These are phyloP conservation scores for Dicranocentrus wangi DNA, from an alignment of 2,888 invertebrate genomes.

Conservation along the genomic window DNA sequence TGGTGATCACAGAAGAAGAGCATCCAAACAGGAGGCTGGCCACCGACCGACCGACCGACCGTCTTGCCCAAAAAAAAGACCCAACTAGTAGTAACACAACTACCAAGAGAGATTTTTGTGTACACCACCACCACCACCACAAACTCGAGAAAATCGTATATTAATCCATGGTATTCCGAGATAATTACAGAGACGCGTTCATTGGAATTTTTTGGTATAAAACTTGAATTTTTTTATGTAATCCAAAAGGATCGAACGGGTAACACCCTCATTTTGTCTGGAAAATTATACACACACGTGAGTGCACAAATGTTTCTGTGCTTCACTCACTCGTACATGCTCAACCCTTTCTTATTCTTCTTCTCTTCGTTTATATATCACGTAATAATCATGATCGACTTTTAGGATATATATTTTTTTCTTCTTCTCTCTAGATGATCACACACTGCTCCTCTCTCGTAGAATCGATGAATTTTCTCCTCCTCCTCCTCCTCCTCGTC, in stretches of 20 bases:
- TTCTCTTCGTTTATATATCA: no score
- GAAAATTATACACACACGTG: conserved; percentile 43
- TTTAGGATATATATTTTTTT: conserved; percentile 6
- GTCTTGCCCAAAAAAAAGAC: no score
- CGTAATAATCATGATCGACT: conserved; percentile 41
- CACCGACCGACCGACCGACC: conserved; percentile 35
- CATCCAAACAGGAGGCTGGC: conserved; percentile 22
- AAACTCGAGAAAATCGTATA: not conserved
- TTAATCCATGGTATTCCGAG: no score
- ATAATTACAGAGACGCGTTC: conserved; percentile 65
- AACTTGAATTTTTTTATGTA: conserved; percentile 58
- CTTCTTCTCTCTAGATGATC: not conserved
- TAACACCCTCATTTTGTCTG: conserved; percentile 50
- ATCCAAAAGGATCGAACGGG: conserved; percentile 15
- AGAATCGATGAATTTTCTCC: not conserved
- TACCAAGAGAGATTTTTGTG: not conserved
- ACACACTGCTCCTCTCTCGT: not conserved
- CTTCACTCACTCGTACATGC: not conserved
- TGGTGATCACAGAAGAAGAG: no score
- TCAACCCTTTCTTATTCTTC: conserved; percentile 10
- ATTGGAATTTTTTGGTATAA: conserved; percentile 62
- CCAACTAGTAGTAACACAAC: no score
- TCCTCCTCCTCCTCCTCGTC: not conserved
- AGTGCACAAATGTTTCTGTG: not conserved
- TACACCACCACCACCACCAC: not conserved